Percentiles rank a stretch among this genome's conserved stretches.
Evolutionary conservation across 1,140 invertebrate species (phyloP).

Genomic region (Drosophila saltans): DNA sequence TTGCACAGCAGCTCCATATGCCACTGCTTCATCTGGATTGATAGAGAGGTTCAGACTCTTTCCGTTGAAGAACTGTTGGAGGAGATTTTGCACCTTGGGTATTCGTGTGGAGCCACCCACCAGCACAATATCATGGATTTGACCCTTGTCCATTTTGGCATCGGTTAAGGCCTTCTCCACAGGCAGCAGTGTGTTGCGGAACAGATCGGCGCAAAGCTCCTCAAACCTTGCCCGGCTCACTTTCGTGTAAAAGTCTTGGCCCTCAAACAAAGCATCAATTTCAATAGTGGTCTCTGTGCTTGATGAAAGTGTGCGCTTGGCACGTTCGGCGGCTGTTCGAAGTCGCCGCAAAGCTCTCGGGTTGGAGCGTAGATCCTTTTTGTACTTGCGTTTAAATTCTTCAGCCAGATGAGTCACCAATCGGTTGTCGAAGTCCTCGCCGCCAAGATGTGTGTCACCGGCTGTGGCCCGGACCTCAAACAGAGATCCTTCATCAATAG

Average conservation of each 20-base stretch:
- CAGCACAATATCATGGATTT: slow-evolving; percentile 87
- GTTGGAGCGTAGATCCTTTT: slow-evolving; percentile 90
- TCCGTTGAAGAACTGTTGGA: slow-evolving; percentile 87
- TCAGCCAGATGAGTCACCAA: slow-evolving; percentile 90
- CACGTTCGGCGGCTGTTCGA: slow-evolving; percentile 89
- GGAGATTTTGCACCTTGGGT: slow-evolving; percentile 87
- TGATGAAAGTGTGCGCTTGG: slow-evolving; percentile 88
- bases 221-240: slow-evolving; percentile 93
- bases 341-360: slow-evolving; percentile 90
- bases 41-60: slow-evolving; percentile 88
- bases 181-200: slow-evolving; percentile 87
- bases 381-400: slow-evolving; percentile 93
- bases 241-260: slow-evolving; percentile 93
- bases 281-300: slow-evolving; percentile 89
- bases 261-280: slow-evolving; percentile 89
- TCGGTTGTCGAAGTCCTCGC: slow-evolving; percentile 91
- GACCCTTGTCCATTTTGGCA: slow-evolving; percentile 89
- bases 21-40: slow-evolving; percentile 91
- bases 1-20: slow-evolving; percentile 89
- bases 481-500: slow-evolving; percentile 92
- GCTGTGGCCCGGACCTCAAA: slow-evolving; percentile 92
- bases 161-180: slow-evolving; percentile 90
- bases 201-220: slow-evolving; percentile 93
- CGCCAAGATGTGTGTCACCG: slow-evolving; percentile 89
- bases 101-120: slow-evolving; percentile 88